Conservation (phyloP, 2,888 invertebrate genomes). For the Monoplex corrugatus region DNA sequence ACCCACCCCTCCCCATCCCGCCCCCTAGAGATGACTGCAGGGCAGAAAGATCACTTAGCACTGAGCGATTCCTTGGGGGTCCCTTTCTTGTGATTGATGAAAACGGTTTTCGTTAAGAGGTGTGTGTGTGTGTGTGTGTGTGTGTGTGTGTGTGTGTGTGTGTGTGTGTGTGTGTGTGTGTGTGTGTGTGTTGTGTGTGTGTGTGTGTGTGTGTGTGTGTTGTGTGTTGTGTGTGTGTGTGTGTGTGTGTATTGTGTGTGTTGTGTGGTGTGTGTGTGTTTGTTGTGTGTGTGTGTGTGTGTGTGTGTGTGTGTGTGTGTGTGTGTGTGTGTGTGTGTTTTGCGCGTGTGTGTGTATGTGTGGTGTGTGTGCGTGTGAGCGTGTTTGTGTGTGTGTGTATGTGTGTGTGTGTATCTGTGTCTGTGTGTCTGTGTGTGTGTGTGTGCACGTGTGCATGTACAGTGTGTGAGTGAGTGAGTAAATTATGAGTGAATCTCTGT, state of each 20-base stretch:
- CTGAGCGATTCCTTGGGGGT: too few relatives aligned
- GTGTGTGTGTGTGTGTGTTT: not conserved
- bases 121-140: not conserved
- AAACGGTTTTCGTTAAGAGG: too few relatives aligned
- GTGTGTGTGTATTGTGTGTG: too few relatives aligned
- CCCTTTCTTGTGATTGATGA: too few relatives aligned
- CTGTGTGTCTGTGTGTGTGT: not conserved
- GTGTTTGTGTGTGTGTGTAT: conserved; percentile 6
- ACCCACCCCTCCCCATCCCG: too few relatives aligned
- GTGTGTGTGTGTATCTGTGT: not conserved
- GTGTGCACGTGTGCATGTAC: too few relatives aligned
- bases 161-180: not conserved
- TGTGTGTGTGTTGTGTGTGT: not conserved
- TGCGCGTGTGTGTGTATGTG: conserved; percentile 4
- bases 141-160: not conserved
- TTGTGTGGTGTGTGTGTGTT: too few relatives aligned
- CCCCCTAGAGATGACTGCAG: too few relatives aligned
- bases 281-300: not conserved
- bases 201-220: conserved; percentile 3
- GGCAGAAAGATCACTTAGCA: too few relatives aligned
- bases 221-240: too few relatives aligned
- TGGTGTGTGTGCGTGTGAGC: not conserved
- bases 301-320: not conserved
- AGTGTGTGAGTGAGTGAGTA: too few relatives aligned
- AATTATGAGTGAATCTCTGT: too few relatives aligned